Conservation (phyloP, 2,797 vertebrate species). For the Sebastes iracundus region DNA sequence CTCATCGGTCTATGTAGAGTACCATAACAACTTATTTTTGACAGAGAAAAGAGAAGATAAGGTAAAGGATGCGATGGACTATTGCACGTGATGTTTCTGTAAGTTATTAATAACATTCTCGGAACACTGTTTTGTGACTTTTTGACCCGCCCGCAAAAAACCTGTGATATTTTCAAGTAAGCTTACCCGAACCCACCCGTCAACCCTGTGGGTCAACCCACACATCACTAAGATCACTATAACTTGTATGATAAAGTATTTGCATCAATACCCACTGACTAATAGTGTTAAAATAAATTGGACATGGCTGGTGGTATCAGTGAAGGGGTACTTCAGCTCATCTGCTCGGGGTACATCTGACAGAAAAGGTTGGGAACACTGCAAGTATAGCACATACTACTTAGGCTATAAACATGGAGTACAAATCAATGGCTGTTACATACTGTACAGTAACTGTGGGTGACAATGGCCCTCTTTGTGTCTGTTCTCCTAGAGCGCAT, state of each 20-base stretch:
- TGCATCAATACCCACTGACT: background rate
- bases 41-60: too few species aligned
- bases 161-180: too few species aligned
- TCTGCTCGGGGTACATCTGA: background rate
- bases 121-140: background rate
- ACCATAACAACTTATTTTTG: background rate
- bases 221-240: background rate
- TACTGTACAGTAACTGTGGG: background rate
- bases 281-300: background rate
- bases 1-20: background rate
- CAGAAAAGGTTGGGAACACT: background rate
- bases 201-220: too few species aligned
- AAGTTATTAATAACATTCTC: too few species aligned
- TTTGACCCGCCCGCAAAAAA: background rate
- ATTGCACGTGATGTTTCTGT: too few species aligned
- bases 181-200: too few species aligned
- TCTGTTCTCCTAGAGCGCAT: background rate
- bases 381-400: background rate
- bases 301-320: background rate
- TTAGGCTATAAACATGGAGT: background rate
- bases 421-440: background rate
- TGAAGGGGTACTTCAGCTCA: background rate
- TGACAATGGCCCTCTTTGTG: background rate
- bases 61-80: too few species aligned
- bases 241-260: background rate